phyloP scores from a whole-genome alignment of 2,113 vertebrate genomes.

The Halcyon senegalensis region DNA sequence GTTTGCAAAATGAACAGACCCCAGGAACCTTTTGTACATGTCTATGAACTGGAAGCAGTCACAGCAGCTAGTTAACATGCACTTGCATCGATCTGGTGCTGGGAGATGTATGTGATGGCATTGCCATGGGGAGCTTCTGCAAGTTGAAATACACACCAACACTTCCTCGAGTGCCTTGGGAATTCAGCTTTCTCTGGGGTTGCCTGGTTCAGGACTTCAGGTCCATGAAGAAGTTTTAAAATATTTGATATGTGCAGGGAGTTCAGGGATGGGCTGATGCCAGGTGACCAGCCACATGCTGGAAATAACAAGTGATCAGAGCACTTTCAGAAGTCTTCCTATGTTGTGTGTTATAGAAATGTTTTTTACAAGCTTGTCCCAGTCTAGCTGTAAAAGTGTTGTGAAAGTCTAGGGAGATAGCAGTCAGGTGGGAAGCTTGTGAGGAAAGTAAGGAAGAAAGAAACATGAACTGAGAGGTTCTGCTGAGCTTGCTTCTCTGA shows the following conservation, averaged over 20 bases:
- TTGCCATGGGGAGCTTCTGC: neutral
- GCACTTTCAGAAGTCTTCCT: neutral
- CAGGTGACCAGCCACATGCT: neutral
- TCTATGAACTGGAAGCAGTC: neutral
- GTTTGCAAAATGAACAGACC: neutral
- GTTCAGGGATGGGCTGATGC: neutral
- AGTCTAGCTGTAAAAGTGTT: neutral
- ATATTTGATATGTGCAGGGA: neutral
- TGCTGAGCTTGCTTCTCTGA: neutral
- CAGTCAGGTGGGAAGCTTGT: neutral
- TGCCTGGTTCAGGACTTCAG: neutral
- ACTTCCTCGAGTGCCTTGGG: neutral
- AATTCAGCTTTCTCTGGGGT: neutral
- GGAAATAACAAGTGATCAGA: neutral
- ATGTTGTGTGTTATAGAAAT: neutral
- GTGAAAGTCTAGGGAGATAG: neutral
- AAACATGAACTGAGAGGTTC: neutral
- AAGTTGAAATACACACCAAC: neutral
- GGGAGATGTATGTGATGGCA: neutral
- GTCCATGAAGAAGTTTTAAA: neutral
- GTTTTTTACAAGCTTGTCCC: neutral
- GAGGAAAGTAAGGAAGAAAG: neutral
- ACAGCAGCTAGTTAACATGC: neutral
- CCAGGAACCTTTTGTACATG: neutral
- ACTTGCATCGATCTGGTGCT: rapidly evolving